A percentile compares a stretch with the other conserved stretches of the same genome.
phyloP scores from a whole-genome alignment of 2,113 vertebrate genomes.

The Regulus satrapa region DNA sequence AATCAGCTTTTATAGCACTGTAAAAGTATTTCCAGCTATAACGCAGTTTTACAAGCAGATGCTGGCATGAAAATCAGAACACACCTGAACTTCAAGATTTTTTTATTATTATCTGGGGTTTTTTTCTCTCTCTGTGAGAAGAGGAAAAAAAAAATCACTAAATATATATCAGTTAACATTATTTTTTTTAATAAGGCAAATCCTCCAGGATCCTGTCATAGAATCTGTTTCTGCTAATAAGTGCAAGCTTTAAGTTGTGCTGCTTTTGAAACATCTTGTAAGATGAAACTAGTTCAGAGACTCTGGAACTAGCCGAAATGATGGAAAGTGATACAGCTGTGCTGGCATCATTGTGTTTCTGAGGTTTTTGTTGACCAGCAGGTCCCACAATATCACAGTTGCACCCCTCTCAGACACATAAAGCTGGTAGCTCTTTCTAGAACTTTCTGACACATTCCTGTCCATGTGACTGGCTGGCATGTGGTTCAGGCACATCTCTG shows the following conservation, averaged over 20 bases:
- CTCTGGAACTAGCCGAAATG: neutral
- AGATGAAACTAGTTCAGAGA: neutral
- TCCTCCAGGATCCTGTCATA: neutral
- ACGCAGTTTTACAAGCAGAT: slow-evolving; percentile 12
- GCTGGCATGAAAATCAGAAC: slow-evolving; percentile 5
- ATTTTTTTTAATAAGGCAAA: neutral
- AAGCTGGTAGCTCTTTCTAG: neutral
- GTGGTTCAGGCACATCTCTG: neutral
- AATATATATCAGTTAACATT: neutral
- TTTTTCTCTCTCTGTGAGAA: neutral
- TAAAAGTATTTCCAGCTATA: slow-evolving; percentile 21
- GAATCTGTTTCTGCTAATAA: neutral
- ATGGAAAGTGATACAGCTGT: neutral
- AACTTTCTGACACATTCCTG: neutral
- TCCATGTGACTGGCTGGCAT: neutral
- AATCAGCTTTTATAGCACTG: slow-evolving; percentile 34
- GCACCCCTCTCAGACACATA: neutral
- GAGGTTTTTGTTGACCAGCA: neutral
- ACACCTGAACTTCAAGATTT: neutral
- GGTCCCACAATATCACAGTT: neutral
- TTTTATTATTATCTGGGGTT: neutral
- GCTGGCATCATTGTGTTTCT: neutral
- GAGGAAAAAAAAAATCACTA: neutral
- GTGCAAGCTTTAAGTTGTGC: neutral
- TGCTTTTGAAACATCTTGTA: neutral